Evolutionary conservation across 2,113 vertebrate species (phyloP).

Genomic region (Larimichthys crocea): DNA sequence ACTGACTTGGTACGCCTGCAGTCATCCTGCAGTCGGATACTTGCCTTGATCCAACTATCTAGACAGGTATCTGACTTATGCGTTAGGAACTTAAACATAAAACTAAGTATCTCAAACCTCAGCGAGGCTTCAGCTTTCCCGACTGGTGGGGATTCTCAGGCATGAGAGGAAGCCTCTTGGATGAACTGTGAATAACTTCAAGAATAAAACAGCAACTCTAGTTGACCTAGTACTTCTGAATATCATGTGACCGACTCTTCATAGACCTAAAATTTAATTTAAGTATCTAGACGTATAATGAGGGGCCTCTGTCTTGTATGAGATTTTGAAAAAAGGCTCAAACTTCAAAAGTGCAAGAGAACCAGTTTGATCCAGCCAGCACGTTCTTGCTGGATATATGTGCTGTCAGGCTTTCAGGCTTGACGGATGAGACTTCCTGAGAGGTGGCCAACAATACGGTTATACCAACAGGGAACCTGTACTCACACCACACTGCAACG

Average conservation of each 20-base stretch:
- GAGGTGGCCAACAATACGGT: conserved; percentile 41
- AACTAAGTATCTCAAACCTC: background rate
- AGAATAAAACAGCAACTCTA: background rate
- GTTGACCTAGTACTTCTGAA: background rate
- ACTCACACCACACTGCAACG: conserved; percentile 73
- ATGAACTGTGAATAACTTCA: background rate
- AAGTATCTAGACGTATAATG: no score
- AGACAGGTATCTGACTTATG: background rate
- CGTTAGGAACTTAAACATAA: background rate
- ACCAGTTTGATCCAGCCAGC: conserved; percentile 28
- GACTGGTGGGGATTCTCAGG: background rate
- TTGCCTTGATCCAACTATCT: background rate
- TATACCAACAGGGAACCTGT: conserved; percentile 51
- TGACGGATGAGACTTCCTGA: conserved; percentile 59
- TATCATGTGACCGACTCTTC: background rate
- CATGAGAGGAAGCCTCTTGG: background rate
- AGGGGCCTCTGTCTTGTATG: background rate
- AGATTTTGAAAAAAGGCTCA: background rate
- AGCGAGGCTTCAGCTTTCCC: background rate
- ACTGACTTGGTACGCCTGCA: background rate
- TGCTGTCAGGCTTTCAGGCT: conserved; percentile 29
- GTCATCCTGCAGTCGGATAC: background rate
- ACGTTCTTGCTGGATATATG: conserved; percentile 34
- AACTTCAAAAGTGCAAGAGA: conserved; percentile 10
- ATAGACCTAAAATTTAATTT: background rate